Base-by-base conservation (phyloP, 2,888 invertebrate genomes). In the Arctia plantaginis region DNA sequence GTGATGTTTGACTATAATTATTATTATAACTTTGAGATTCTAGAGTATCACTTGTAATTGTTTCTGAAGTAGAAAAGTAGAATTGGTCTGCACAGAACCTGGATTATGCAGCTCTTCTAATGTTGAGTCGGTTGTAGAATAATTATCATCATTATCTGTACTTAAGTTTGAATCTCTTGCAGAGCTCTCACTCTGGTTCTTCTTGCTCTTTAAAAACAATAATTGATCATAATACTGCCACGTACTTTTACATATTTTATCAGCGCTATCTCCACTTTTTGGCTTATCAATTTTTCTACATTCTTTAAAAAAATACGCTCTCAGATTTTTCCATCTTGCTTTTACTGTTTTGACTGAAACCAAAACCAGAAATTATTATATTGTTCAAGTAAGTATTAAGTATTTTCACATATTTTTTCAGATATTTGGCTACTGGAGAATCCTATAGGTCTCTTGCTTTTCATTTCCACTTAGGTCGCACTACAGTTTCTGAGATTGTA, bases 321-420 rank as follows among this genome's bases (percentile, higher is more conserved):
- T 76, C 65, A 85, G 70, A 68, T 85, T 85, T 77, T 85, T 85
- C 84, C 85, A 85, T 81, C 82, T 81, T 64, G 81, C 78, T 75
- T 82, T 85, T 64, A 71, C 68, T 47, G 44, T 74, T 74, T 75
- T 74, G 66, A 75, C 73, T 79, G 74, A 65, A 78, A 80, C 62
- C 76, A 72, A 77, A 68, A 73, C 68, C 59, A 71, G 70, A 62
- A 71, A 51, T 72, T 71, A 59, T 62, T 68, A 73, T 68, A 65
- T 39, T 65, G n/a, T 44, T 39, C 39, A 35, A 35, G 35, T 35
- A 66, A 39, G 39, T 39, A 66, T 66, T 66, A 66, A 66, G n/a
- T 66, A 66, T 35, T 39, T 39, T 33, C 65, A 39, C 71, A n/a
- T 35, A 8, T 75, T 72, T 71, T 69, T 73, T 73, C 71, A 75